Percentiles rank a stretch among this genome's conserved stretches.
Evolutionary conservation across 2,797 vertebrate genomes (phyloP).

Genomic region (Megaceryle alcyon): DNA sequence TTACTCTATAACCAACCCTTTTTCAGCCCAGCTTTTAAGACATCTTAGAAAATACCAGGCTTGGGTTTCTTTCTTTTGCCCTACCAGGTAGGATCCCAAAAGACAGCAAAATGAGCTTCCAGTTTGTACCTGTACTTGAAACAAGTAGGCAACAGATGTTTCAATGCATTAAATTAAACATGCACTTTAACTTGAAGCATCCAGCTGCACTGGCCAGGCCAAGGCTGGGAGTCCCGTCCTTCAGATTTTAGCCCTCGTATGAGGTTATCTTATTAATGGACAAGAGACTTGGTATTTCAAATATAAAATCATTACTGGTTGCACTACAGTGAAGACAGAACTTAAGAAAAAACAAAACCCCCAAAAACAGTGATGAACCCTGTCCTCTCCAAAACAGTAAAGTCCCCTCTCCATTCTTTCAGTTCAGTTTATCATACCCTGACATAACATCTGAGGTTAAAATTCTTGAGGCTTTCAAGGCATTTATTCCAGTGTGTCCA

Average conservation of each 20-base stretch:
- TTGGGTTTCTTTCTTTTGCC: neutral
- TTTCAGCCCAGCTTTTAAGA: neutral
- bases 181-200: neutral
- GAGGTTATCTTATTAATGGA: neutral
- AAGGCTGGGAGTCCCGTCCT: neutral
- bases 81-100: neutral
- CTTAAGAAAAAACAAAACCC: neutral
- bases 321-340: neutral
- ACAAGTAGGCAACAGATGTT: neutral
- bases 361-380: neutral
- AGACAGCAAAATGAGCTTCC: neutral
- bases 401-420: neutral
- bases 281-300: neutral
- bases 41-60: neutral
- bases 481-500: neutral
- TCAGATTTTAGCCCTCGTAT: neutral
- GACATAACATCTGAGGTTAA: neutral
- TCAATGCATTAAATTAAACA: neutral
- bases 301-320: neutral
- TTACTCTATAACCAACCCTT: neutral
- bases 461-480: conserved; percentile 9
- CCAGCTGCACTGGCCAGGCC: neutral
- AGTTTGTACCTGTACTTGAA: neutral
- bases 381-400: neutral
- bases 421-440: neutral